phyloP scores from a whole-genome alignment of 2,113 vertebrate species.

The Callipepla californica region DNA sequence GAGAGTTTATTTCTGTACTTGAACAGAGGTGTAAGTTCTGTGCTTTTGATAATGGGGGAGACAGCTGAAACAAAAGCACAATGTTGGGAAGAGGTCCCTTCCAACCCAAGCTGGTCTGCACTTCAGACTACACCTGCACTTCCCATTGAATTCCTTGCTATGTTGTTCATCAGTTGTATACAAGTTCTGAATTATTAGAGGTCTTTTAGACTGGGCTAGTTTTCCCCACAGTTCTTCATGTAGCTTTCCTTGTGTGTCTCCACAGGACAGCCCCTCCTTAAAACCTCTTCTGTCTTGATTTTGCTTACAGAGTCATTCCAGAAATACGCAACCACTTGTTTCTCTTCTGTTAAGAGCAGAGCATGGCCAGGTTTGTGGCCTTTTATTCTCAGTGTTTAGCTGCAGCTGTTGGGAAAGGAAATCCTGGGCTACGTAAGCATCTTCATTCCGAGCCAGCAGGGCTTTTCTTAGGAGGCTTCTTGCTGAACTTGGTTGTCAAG shows the following conservation, averaged over 20 bases:
- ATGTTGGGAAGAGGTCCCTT: background rate
- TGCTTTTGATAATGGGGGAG: background rate
- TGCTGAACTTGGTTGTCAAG: background rate
- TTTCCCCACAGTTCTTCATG: background rate
- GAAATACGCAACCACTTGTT: background rate
- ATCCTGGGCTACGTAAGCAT: background rate
- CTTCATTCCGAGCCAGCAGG: background rate
- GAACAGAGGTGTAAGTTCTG: background rate
- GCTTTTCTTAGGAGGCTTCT: background rate
- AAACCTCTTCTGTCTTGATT: background rate
- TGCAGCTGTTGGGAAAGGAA: background rate
- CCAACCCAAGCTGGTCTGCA: background rate
- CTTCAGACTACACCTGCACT: background rate
- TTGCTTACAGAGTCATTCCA: background rate
- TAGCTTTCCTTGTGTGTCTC: background rate
- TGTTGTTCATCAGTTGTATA: background rate
- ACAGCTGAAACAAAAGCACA: background rate
- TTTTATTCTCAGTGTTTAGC: background rate
- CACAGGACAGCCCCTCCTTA: background rate
- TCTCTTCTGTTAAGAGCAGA: background rate
- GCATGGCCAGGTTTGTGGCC: background rate
- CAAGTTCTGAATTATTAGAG: background rate
- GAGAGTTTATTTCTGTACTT: background rate
- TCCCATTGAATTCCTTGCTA: background rate
- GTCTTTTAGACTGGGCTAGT: background rate